phyloP scores from a whole-genome alignment of 2,113 vertebrate genomes.

The Sinosuthora webbiana region DNA sequence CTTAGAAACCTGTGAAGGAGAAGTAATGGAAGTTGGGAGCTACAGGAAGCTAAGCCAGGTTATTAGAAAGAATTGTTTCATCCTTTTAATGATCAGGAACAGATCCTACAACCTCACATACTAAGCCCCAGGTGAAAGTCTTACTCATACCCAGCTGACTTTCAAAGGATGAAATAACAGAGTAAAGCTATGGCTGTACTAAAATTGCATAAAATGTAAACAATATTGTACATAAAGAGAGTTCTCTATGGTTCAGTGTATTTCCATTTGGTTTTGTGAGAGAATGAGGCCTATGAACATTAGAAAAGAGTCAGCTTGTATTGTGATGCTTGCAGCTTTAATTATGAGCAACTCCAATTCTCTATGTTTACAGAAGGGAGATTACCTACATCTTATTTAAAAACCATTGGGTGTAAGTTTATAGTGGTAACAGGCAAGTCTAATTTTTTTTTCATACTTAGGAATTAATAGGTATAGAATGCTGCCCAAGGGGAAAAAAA shows the following conservation, averaged over 20 bases:
- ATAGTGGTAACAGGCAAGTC: constrained; percentile 73
- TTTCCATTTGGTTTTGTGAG: background rate
- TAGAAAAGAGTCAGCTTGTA: constrained; percentile 42
- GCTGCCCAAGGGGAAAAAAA: constrained; percentile 36
- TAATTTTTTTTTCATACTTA: constrained; percentile 75
- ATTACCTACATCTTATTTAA: constrained; percentile 61
- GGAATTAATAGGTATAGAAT: constrained; percentile 50
- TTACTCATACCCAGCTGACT: background rate
- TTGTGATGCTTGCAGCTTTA: constrained; percentile 61
- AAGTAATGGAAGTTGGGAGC: background rate
- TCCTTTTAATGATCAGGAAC: background rate
- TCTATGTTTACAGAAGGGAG: constrained; percentile 68
- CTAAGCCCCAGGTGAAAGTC: background rate
- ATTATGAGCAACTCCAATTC: constrained; percentile 59
- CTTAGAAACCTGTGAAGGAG: background rate
- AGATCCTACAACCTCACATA: background rate
- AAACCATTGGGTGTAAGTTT: constrained; percentile 72
- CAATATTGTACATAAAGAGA: background rate
- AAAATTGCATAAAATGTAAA: background rate
- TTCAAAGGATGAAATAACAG: background rate
- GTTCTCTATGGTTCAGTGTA: background rate
- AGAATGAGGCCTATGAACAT: constrained; percentile 18
- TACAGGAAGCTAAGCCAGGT: background rate
- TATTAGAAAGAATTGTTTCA: background rate
- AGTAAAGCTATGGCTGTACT: background rate